Conservation (phyloP, 92 coral and sea anemone genomes). For the Desmophyllum pertusum region DNA sequence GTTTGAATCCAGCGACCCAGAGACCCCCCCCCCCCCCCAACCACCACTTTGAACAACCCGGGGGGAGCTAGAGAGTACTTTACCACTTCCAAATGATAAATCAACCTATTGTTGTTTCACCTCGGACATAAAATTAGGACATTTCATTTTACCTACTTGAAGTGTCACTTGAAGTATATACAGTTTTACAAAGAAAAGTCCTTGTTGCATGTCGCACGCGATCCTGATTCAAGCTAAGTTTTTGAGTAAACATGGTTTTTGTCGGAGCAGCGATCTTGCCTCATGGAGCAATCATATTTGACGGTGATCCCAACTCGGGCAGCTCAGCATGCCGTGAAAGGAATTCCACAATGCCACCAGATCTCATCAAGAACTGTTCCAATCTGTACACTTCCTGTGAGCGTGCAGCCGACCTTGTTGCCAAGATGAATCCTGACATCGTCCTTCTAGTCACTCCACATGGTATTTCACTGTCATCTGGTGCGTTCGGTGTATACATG, state of each 20-base stretch:
- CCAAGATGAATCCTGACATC: constrained; percentile 55
- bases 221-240: no score
- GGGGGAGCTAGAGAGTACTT: no score
- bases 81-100: no score
- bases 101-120: no score
- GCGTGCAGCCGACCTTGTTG: constrained; percentile 57
- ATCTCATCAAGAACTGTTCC: constrained; percentile 44
- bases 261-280: constrained; percentile 78
- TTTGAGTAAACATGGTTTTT: constrained; percentile 69
- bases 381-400: constrained; percentile 53
- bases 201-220: no score
- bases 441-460: constrained; percentile 76
- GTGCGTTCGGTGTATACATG: constrained; percentile 61
- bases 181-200: no score
- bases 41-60: no score
- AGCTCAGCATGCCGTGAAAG: constrained; percentile 73
- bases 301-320: constrained; percentile 63
- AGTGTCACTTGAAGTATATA: no score
- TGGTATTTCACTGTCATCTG: constrained; percentile 64
- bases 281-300: constrained; percentile 81
- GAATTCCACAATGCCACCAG: constrained; percentile 49
- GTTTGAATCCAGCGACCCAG: no score
- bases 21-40: no score
- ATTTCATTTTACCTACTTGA: no score
- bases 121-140: no score